Conservation (phyloP, 2,888 invertebrate genomes). For the Monochamus alternatus region DNA sequence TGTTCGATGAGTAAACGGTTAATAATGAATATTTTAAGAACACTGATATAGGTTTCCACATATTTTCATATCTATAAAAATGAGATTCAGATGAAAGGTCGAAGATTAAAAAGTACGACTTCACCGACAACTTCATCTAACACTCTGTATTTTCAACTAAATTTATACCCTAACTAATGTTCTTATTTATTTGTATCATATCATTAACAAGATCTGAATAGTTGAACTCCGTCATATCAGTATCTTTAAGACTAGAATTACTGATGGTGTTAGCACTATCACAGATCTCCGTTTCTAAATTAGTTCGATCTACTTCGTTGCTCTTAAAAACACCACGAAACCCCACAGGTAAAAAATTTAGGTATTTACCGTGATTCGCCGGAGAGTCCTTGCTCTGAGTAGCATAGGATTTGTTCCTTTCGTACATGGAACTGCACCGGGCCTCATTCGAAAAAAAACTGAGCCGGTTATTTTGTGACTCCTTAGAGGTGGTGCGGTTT, state of each 20-base stretch:
- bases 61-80: no score
- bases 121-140: constrained; percentile 29
- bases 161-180: constrained; percentile 46
- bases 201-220: constrained; percentile 80
- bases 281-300: background rate
- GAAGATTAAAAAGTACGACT: no score
- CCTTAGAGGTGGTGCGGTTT: constrained; percentile 60
- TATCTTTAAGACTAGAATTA: constrained; percentile 83
- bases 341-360: constrained; percentile 18
- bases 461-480: constrained; percentile 51
- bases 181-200: constrained; percentile 79
- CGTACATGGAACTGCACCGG: constrained; percentile 61
- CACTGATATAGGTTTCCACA: no score
- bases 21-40: background rate
- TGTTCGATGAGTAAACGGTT: background rate
- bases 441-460: constrained; percentile 68
- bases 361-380: background rate
- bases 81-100: no score
- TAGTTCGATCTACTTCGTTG: constrained; percentile 1
- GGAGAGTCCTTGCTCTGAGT: constrained; percentile 7
- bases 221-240: constrained; percentile 79
- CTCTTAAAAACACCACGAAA: background rate
- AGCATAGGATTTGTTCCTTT: constrained; percentile 43
- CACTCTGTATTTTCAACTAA: constrained; percentile 42
- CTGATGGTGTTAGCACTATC: constrained; percentile 74